Evolutionary conservation across 2,113 vertebrate species (phyloP), one percentile per base, ranked within the genome.

Genomic region (Sinocyclocheilus maitianheensis): DNA sequence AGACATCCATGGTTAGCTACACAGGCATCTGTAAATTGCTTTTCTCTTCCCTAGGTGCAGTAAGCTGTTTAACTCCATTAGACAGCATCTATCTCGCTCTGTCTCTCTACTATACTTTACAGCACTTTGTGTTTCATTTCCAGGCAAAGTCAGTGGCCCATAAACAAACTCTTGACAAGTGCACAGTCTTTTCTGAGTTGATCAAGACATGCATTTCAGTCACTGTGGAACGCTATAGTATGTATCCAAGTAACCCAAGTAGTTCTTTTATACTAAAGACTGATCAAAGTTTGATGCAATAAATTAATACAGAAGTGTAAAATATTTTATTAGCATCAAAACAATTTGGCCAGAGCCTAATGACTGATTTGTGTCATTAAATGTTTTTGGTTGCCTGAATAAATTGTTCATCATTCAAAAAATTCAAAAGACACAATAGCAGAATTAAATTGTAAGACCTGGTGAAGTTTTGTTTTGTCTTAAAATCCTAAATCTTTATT

Each of bases 71-170:
- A 55, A 43, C 78, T 65, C 81, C 18, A 6, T 40, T 71, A 48
- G 84, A 85, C 60, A 81, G 3, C 84, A 34, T 87, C 63, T 24
- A 83, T 81, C n/a, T 69, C 53, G 3, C 72, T 43, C 43, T 40
- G 53, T 74, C 71, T 85, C 82, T 5, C 16, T 24, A 26, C 30
- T 82, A 18, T 75, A 77, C 22, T 24, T 81, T 65, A 46, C 71
- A 77, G 55, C 69, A 63, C 82, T 83, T 43, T 85, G 13, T 24
- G 40, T 77, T 87, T 89, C 16, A 77, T 88, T 81, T 43, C 55
- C 43, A 78, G 78, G 43, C 51, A 90, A 77, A 87, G 82, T 46
- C 65, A 83, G 62, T 84, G 84, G 34, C 53, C 62, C 71, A 26
- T 43, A 26, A 69, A 69, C 63, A 53, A 71, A 82, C 63, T 10